These are phyloP conservation scores for Colletes gigas DNA, from an alignment of 1,140 invertebrate species.

Conservation along the genomic window DNA sequence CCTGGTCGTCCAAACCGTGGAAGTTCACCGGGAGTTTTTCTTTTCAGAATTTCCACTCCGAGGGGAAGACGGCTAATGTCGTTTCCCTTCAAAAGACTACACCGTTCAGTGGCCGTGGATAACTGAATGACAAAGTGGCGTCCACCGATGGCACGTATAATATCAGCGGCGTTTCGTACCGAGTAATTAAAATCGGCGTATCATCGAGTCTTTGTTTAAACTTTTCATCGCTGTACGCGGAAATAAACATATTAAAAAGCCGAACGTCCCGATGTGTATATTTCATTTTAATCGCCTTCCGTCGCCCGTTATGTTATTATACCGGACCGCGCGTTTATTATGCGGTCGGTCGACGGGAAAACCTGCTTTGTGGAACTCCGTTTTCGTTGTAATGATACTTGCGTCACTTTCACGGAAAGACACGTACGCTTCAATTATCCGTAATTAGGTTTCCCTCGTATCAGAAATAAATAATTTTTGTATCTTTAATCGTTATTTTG, in stretches of 20 bases:
- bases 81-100: constrained; percentile 35
- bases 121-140: constrained; percentile 21
- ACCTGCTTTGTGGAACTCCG: neutral
- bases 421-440: too few species aligned
- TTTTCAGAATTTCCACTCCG: neutral
- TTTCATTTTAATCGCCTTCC: constrained; percentile 1
- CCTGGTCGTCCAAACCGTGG: neutral
- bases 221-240: neutral
- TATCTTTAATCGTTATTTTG: too few species aligned
- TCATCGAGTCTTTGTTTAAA: neutral
- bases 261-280: neutral
- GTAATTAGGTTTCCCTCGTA: too few species aligned
- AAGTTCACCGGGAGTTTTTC: too few species aligned
- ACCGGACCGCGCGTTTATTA: neutral
- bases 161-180: neutral
- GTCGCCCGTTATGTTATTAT: neutral
- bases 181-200: constrained; percentile 18
- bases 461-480: too few species aligned
- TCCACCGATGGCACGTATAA: neutral
- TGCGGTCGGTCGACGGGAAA: neutral
- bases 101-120: constrained; percentile 6
- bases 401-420: too few species aligned
- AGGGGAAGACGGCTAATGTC: constrained; percentile 11
- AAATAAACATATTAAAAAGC: constrained; percentile 18
- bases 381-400: neutral